Conservation (phyloP, 2,888 invertebrate species). For the Drosophila sordidapex region DNA sequence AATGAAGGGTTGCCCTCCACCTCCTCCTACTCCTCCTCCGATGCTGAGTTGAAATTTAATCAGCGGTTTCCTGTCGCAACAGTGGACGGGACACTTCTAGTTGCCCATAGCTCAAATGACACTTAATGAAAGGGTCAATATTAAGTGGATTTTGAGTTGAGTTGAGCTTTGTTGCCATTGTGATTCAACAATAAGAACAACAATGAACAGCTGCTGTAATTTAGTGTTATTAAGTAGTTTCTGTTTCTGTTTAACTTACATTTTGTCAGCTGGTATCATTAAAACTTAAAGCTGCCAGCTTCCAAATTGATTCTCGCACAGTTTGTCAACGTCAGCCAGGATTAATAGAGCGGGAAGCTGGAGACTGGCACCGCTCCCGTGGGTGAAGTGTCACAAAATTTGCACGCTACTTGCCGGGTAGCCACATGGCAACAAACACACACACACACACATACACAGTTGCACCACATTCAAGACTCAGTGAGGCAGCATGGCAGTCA, state of each 20-base stretch:
- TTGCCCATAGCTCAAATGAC: conserved; percentile 10
- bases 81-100: conserved; percentile 20
- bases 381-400: conserved; percentile 79
- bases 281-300: conserved; percentile 4
- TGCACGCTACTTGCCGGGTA: conserved; percentile 73
- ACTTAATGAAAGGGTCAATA: conserved; percentile 12
- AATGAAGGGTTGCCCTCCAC: conserved; percentile 67
- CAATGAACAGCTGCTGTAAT: background rate
- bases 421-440: conserved; percentile 60
- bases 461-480: conserved; percentile 11
- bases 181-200: background rate
- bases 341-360: conserved; percentile 66
- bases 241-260: background rate
- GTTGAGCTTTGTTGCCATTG: background rate
- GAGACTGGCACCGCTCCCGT: conserved; percentile 65
- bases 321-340: conserved; percentile 71
- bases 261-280: conserved; percentile 20
- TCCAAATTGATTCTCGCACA: conserved; percentile 58
- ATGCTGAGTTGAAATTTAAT: conserved; percentile 60
- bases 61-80: conserved; percentile 62
- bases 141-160: background rate
- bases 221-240: background rate
- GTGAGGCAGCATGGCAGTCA: conserved; percentile 9
- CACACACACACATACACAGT: conserved; percentile 4
- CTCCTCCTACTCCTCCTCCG: conserved; percentile 6